Percentiles rank a stretch among this genome's conserved stretches.
Evolutionary conservation across 1,140 invertebrate genomes (phyloP).

Genomic region (Venturia canescens): DNA sequence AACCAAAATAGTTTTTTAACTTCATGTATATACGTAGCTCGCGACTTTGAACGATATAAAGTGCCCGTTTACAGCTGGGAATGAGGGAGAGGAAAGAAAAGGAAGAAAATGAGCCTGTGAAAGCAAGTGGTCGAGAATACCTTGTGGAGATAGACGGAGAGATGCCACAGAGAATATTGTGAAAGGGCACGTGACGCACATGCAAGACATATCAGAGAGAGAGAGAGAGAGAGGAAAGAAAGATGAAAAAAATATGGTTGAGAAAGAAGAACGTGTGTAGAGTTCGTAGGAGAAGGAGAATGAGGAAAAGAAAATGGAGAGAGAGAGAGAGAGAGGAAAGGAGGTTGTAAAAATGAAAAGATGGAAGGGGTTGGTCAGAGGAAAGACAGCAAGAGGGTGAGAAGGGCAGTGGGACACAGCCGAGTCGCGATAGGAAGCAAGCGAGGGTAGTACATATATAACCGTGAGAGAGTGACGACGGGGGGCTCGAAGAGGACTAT

Average conservation of each 20-base stretch:
- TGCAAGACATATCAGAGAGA: constrained; percentile 40
- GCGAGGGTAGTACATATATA: constrained; percentile 30
- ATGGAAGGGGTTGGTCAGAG: constrained; percentile 41
- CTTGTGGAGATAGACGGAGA: constrained; percentile 1
- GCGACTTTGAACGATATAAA: constrained; percentile 28
- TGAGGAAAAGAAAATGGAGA: no score
- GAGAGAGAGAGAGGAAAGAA: no score
- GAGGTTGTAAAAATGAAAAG: constrained; percentile 18
- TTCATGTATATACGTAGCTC: neutral
- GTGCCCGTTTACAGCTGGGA: constrained; percentile 34
- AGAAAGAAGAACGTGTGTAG: constrained; percentile 22
- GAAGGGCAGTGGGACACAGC: constrained; percentile 50
- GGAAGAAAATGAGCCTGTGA: constrained; percentile 20
- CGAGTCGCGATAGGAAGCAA: constrained; percentile 37
- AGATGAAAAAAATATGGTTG: constrained; percentile 29
- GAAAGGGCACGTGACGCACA: constrained; percentile 38
- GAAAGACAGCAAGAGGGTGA: constrained; percentile 35
- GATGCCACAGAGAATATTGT: constrained; percentile 2
- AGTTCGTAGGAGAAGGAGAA: neutral
- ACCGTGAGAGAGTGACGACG: constrained; percentile 52
- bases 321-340: neutral
- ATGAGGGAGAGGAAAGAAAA: constrained; percentile 15
- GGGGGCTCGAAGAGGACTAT: constrained; percentile 61
- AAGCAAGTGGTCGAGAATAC: constrained; percentile 41
- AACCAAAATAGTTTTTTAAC: constrained; percentile 17